phyloP scores from a whole-genome alignment of 2,797 vertebrate genomes.

The Syncerus caffer region DNA sequence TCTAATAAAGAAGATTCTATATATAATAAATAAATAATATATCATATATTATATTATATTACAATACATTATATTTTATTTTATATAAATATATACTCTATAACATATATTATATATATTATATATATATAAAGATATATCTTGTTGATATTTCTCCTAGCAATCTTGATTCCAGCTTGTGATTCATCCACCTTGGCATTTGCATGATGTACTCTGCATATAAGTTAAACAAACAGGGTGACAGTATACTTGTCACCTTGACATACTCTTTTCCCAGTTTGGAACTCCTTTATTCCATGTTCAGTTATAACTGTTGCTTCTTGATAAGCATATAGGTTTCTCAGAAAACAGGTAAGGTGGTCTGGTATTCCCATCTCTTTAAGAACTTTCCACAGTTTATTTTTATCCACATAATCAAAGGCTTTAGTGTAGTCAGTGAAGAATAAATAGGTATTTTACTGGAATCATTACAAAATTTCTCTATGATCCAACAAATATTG shows the following conservation, averaged over 20 bases:
- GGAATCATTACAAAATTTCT: background rate
- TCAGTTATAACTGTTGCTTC: background rate
- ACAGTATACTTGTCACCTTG: background rate
- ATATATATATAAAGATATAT: background rate
- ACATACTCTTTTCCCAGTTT: background rate
- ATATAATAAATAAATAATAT: background rate
- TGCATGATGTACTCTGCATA: background rate
- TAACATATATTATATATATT: background rate
- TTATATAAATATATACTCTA: no score
- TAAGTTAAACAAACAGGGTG: background rate
- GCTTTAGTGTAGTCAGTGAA: background rate
- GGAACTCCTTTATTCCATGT: background rate
- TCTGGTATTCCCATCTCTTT: background rate
- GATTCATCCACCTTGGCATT: background rate
- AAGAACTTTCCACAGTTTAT: background rate
- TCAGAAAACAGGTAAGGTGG: background rate
- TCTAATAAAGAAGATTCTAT: background rate
- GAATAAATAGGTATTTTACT: background rate
- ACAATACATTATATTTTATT: background rate
- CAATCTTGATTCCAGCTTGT: background rate
- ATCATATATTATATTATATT: background rate
- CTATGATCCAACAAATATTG: background rate
- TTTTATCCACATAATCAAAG: background rate
- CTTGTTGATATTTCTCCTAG: background rate
- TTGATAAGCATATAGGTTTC: background rate